Evolutionary conservation across 2,797 vertebrate species (phyloP), one percentile per base, ranked within the genome.

Genomic region (Moxostoma hubbsi): DNA sequence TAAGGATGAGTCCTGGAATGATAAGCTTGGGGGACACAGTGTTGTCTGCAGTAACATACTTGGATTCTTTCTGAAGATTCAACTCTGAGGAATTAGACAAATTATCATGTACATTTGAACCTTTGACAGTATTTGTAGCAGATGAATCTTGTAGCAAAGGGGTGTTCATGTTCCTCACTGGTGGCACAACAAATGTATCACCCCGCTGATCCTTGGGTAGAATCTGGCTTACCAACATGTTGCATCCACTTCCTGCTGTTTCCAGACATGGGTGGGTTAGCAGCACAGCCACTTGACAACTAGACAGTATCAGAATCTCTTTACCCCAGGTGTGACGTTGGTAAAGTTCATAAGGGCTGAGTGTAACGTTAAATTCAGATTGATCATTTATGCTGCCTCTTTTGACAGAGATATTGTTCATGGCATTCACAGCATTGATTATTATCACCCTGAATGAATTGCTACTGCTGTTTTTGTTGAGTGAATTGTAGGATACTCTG

Each of bases 221-320:
- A 61, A 94, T 72, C 10, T 75, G n/a, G 1, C 81, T 76, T 63
- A 86, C 78, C 43, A 92, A 75, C 81, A 91, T 73, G 7, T 85
- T 82, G 0, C 94, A 94, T 11, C 46, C 83, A 78, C 93, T 94
- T 45, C 0, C 0, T 0, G 1, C 0, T 0, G 2, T 36, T 0
- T 81, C 10, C 6, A 86, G 70, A 1, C 93, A 94, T 0, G 90
- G 58, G 73, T 93, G 89, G 62, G 86, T 85, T 0, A 93, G 84
- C 18, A 92, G 81, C 0, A 93, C 90, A 0, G 86, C 83, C 53
- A 92, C 83, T 0, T 10, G 2, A 0, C 12, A 0, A 0, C 84
- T 66, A 0, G 1, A 70, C 1, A 88, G 47, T 0, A 6, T 13
- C 2, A 0, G 9, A 6, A 47, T 0, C 0, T 0, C 1, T 0